Percentiles rank a stretch among this genome's conserved stretches.
Conservation (phyloP, 2,797 vertebrate genomes). For the Diceros bicornis region DNA sequence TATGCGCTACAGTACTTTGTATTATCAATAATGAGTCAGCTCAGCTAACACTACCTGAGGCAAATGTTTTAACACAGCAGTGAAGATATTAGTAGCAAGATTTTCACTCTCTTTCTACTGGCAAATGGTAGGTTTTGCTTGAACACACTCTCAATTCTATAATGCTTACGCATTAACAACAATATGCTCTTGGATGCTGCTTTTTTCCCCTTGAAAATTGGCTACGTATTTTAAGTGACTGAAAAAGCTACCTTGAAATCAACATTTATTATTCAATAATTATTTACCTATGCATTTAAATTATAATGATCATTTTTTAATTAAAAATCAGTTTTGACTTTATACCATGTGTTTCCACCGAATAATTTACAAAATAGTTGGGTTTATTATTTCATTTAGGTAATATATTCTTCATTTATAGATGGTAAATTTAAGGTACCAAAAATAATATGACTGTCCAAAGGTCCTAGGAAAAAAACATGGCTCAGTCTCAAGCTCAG, state of each 20-base stretch:
- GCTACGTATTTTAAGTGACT: neutral
- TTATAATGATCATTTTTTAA: neutral
- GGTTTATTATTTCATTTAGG: slow-evolving; percentile 16
- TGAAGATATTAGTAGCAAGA: neutral
- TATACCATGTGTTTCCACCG: neutral
- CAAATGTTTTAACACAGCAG: slow-evolving; percentile 39
- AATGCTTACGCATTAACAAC: neutral
- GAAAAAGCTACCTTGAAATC: neutral
- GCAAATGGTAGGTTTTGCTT: slow-evolving; percentile 1
- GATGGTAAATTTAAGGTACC: slow-evolving; percentile 28
- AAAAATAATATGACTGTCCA: neutral
- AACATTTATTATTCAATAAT: slow-evolving; percentile 3
- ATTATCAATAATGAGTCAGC: slow-evolving; percentile 56
- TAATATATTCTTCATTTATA: neutral
- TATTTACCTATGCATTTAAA: slow-evolving; percentile 43
- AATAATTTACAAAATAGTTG: slow-evolving; percentile 22
- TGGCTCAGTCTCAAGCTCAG: neutral
- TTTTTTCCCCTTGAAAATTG: slow-evolving; percentile 10
- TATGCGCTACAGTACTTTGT: neutral
- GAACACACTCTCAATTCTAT: neutral
- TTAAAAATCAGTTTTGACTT: slow-evolving; percentile 48
- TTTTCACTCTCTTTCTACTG: slow-evolving; percentile 32
- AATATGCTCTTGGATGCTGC: neutral
- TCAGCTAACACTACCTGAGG: neutral
- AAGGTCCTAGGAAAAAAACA: neutral